A percentile compares a stretch with the other conserved stretches of the same genome.
Conservation (phyloP, 2,113 vertebrate genomes). For the Progne subis region DNA sequence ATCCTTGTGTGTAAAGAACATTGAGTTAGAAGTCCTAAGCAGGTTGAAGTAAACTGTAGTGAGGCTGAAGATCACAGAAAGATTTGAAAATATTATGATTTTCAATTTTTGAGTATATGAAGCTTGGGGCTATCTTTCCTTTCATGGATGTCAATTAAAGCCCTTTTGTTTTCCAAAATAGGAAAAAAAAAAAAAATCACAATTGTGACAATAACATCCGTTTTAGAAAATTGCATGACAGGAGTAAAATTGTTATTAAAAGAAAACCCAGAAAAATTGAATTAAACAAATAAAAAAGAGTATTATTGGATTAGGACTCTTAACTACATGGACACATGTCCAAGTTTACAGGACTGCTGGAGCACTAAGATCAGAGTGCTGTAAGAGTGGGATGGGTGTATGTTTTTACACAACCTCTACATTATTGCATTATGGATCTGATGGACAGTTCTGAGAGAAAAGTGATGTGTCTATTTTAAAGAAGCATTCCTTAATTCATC, state of each 20-base stretch:
- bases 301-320: background rate
- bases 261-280: background rate
- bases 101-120: background rate
- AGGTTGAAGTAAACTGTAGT: background rate
- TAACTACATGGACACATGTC: background rate
- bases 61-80: background rate
- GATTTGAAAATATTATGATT: background rate
- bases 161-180: background rate
- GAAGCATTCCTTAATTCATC: background rate
- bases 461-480: background rate
- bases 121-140: background rate
- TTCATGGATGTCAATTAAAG: background rate
- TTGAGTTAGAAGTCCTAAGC: background rate
- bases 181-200: background rate
- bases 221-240: background rate
- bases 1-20: background rate
- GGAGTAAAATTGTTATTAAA: background rate
- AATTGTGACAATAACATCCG: background rate
- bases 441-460: background rate
- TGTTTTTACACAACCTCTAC: background rate
- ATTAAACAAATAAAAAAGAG: background rate
- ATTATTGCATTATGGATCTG: background rate
- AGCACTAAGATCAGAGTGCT: background rate
- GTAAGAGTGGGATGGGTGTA: fast-evolving
- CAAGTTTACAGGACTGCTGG: background rate